Evolutionary conservation across 2,797 vertebrate species (phyloP), one percentile per base, ranked within the genome.

Genomic region (Darevskia nairensis): DNA sequence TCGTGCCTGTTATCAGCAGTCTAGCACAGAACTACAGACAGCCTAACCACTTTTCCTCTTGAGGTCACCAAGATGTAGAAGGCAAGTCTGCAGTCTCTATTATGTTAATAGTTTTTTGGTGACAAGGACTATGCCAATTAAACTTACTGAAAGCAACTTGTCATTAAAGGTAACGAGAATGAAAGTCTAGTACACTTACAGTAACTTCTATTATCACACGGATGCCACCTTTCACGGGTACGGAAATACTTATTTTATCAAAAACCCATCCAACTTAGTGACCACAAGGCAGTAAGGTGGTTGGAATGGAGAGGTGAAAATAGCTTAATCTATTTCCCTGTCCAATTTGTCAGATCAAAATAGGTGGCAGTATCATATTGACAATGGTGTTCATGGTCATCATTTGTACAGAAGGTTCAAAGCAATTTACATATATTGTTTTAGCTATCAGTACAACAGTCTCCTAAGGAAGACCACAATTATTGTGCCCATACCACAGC

Each of bases 1-100:
- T 55, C 13, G 1, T 13, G 13, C 13, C 50, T 91, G 89, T 91
- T 94, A 96, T 94, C 92, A 93, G 90, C 90, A 91, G n/a, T 13
- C 46, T 82, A 90, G 86, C 91, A 94, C 32, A 91, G 71, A 91
- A 82, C 50, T 25, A 61, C 25, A 80, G 81, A 90, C 87, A 32
- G 82, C 83, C 10, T 89, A 64, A 23, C 17, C 61, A 7, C 80
- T 92, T 82, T 81, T 90, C 83, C 89, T 86, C 46, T 35, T 55
- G 41, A 61, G 59, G 59, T 15, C 59, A 61, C 59, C 13, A 61
- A 17, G 59, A 19, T 21, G 21, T 15, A 32, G 71, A 72, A 35
- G n/a, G 71, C 19, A 32, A 32, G 71, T 35, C 19, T 32, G 32
- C n/a, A 64, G 17, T 64, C 2, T 1, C 71, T 72, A 19, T 32